These are phyloP conservation scores for Riptortus pedestris DNA, from an alignment of 1,140 invertebrate genomes.

Conservation along the genomic window DNA sequence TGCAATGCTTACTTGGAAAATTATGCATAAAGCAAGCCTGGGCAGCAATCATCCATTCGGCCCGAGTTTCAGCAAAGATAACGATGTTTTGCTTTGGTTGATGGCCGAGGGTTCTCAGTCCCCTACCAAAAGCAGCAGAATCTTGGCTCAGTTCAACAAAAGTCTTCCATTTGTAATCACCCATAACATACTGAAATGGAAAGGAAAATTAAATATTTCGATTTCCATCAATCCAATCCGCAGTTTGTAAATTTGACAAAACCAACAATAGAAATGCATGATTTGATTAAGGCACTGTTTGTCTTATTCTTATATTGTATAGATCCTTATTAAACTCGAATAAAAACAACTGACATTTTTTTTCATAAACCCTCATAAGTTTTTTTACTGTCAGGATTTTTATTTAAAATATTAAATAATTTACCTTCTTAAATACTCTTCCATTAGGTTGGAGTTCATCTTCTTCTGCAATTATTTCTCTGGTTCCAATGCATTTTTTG, in stretches of 20 bases:
- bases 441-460: constrained; percentile 90
- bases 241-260: no score
- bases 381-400: no score
- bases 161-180: constrained; percentile 84
- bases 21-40: constrained; percentile 89
- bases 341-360: no score
- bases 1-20: constrained; percentile 54
- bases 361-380: no score
- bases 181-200: constrained; percentile 69
- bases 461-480: constrained; percentile 83
- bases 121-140: constrained; percentile 65
- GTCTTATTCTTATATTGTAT: no score
- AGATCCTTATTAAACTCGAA: no score
- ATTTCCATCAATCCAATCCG: no score
- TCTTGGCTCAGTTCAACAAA: constrained; percentile 67
- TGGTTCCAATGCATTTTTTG: constrained; percentile 75
- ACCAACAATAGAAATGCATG: no score
- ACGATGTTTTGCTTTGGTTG: constrained; percentile 62
- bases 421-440: constrained; percentile 87
- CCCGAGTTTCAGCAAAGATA: constrained; percentile 92
- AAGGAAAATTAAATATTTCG: no score
- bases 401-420: no score
- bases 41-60: constrained; percentile 93
- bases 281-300: no score
- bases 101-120: constrained; percentile 56